A percentile compares a stretch with the other conserved stretches of the same genome.
phyloP scores from a whole-genome alignment of 2,113 vertebrate species.

The Macheiramphus alcinus region DNA sequence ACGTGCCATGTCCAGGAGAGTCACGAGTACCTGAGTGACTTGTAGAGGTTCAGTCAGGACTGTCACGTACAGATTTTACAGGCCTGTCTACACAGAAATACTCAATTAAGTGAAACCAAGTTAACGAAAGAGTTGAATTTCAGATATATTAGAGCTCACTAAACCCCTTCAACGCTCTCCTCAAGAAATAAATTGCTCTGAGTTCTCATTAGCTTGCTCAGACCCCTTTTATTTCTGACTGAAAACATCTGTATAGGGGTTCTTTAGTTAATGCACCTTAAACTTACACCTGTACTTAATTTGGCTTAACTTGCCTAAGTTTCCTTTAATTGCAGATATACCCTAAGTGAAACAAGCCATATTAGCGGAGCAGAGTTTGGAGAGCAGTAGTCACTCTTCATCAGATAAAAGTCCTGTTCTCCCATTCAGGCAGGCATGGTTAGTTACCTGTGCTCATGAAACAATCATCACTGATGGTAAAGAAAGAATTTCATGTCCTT shows the following conservation, averaged over 20 bases:
- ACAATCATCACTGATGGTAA: neutral
- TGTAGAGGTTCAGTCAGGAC: neutral
- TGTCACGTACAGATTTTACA: neutral
- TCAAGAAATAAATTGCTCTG: neutral
- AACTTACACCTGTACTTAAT: conserved; percentile 8
- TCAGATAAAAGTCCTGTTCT: neutral
- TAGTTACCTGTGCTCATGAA: neutral
- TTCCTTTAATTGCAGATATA: neutral
- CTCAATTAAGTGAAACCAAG: neutral
- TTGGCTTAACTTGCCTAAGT: neutral
- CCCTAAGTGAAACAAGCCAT: neutral
- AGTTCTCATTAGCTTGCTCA: conserved; percentile 29
- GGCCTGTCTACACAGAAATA: neutral
- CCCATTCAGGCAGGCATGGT: neutral
- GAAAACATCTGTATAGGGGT: neutral
- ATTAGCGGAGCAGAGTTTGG: neutral
- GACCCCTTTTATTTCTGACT: neutral
- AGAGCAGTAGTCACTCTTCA: neutral
- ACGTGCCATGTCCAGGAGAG: neutral
- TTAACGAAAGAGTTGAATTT: conserved; percentile 9
- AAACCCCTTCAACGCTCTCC: neutral
- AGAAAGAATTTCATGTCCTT: neutral
- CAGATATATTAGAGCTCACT: neutral
- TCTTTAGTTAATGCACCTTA: neutral
- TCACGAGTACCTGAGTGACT: neutral